Base-by-base conservation (phyloP, 2,797 vertebrate species). In the Enteromius anoplus region DNA sequence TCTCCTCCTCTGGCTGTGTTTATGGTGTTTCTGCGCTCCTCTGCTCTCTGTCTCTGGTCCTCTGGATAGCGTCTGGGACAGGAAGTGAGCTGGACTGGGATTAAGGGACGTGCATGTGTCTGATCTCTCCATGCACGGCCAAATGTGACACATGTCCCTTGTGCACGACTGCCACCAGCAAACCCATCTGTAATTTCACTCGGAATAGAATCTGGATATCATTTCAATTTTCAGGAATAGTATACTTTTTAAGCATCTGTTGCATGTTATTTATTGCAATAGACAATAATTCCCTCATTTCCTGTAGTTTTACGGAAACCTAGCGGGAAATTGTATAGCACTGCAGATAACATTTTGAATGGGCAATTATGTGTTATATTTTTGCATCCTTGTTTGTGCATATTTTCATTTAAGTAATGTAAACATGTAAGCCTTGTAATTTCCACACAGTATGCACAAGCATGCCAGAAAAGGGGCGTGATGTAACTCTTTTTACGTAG, bases 31-130 rank as follows among this genome's bases (percentile, higher is more conserved):
- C 53, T 58, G 11, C 40, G 47, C 78, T 29, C 15, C 32, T 68
- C 58, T 42, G 40, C 23, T 73, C 23, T 23, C 77, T 80, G 85
- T 75, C 60, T 69, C 78, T 83, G 69, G 75, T 47, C 23, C 69
- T 82, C 85, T 82, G 87, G 62, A 81, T 85, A 75, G 73, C 72
- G 32, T 85, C 83, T 60, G 77, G 55, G 69, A 77, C 85, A 88
- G 87, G 85, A 88, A 86, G 81, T 85, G 42, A 58, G 49, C 42
- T 51, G 81, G 69, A 26, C 72, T 66, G 45, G 75, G 81, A 73
- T 32, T 55, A 71, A 68, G 78, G 60, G 45, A 73, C 66, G 40
- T 55, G 32, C 45, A 17, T 86, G 76, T 85, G 69, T 85, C 72
- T 83, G 73, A 78, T 86, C 32, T 82, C 76, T 32, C n/a, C 32